A percentile compares a stretch with the other conserved stretches of the same genome.
These are phyloP conservation scores for Patagioenas fasciata DNA, from an alignment of 2,113 vertebrate genomes.

Conservation along the genomic window DNA sequence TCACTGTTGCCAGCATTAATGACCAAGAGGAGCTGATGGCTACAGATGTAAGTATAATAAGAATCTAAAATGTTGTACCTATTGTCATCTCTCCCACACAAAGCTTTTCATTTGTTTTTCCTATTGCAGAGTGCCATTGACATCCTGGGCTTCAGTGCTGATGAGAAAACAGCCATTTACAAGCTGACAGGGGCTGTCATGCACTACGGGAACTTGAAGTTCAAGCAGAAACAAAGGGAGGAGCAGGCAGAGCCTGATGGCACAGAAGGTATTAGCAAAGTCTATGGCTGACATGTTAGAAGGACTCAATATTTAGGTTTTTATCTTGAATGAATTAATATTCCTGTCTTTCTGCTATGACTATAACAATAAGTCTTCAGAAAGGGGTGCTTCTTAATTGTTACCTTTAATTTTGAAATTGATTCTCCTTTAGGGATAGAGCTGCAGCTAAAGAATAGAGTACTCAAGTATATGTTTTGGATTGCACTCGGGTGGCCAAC, in stretches of 20 bases:
- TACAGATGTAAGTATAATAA: conserved; percentile 81
- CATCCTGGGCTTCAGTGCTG: conserved; percentile 47
- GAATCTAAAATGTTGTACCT: neutral
- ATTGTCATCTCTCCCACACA: neutral
- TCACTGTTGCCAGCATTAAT: conserved; percentile 85
- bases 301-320: neutral
- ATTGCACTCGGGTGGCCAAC: neutral
- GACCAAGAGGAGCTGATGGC: conserved; percentile 88
- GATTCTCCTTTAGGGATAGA: neutral
- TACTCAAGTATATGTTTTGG: neutral
- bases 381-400: neutral
- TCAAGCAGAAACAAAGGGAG: conserved; percentile 47
- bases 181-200: conserved; percentile 65
- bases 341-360: neutral
- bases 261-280: conserved; percentile 11
- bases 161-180: conserved; percentile 59
- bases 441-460: neutral
- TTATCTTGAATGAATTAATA: neutral
- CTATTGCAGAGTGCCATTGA: conserved; percentile 55
- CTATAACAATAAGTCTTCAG: neutral
- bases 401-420: neutral
- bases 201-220: conserved; percentile 58
- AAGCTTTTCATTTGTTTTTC: neutral
- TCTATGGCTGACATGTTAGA: neutral
- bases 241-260: conserved; percentile 62